Conservation (phyloP, 1,140 invertebrate species). For the Heliconius melpomene region DNA sequence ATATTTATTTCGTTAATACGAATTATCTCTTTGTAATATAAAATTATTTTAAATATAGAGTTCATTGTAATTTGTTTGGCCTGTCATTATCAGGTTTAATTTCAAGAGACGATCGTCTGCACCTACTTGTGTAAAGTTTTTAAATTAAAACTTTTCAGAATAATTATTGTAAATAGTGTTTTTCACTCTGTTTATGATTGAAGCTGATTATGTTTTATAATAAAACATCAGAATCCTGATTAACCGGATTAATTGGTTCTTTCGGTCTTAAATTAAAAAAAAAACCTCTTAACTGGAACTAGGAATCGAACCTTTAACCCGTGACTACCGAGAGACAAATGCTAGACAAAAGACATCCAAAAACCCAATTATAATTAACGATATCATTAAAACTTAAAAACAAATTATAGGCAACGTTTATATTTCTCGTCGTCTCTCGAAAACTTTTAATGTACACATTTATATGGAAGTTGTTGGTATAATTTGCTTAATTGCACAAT, state of each 20-base stretch:
- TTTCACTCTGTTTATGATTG: not conserved
- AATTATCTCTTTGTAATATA: not conserved
- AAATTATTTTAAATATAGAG: not conserved
- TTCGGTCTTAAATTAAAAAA: too few relatives aligned
- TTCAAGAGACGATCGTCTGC: constrained; percentile 1
- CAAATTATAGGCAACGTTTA: constrained; percentile 19
- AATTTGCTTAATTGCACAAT: constrained; percentile 29
- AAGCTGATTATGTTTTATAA: too few relatives aligned
- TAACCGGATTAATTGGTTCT: too few relatives aligned
- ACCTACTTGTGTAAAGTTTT: not conserved
- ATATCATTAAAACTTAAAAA: constrained; percentile 25
- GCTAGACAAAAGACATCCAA: not conserved
- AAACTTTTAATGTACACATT: constrained; percentile 28
- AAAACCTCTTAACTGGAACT: not conserved
- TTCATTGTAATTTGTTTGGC: not conserved
- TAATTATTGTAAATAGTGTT: not conserved
- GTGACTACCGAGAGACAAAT: not conserved
- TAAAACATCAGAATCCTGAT: too few relatives aligned
- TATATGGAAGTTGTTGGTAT: constrained; percentile 25
- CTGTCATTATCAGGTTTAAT: constrained; percentile 10
- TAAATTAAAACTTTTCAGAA: not conserved
- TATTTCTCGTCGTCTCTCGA: constrained; percentile 13
- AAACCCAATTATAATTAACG: constrained; percentile 2
- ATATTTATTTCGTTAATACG: not conserved
- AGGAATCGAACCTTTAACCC: not conserved